Evolutionary conservation across 2,797 vertebrate species (phyloP), one percentile per base, ranked within the genome.

Genomic region (Xiphorhynchus erythropygius): DNA sequence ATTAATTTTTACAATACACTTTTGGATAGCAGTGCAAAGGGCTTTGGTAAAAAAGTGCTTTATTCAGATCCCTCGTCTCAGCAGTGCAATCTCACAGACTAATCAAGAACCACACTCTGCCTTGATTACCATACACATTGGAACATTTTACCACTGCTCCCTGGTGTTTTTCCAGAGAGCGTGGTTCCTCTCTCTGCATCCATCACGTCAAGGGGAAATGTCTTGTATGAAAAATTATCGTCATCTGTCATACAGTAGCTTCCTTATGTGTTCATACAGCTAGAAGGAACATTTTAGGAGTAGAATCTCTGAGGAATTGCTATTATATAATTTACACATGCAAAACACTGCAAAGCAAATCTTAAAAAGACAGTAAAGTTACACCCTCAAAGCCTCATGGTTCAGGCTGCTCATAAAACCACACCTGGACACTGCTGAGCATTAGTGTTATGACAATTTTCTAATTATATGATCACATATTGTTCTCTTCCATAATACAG

Each of bases 1-100:
- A 97, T 95, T 96, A 93, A 96, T 96, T 97, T 97, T 97, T 93
- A 95, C 95, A 96, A 97, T 91, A 89, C 75, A 85, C 93, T 84
- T 90, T 60, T 92, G 93, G 84, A 87, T 89, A 83, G 83, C 44
- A 42, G 93, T 80, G 93, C 96, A 96, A 96, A 97, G 94, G 91
- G 93, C 85, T 94, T 90, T 86, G 63, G 91, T 97, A 93, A 95
- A 95, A 90, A 91, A 91, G 53, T 42, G 64, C 57, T 83, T 88
- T 81, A 84, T 81, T 89, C 77, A 74, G 73, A 96, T 83, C 69
- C 53, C 75, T 77, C 2, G 18, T 78, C 78, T 84, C 90, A 84
- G 87, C 93, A 94, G 93, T 62, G 75, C 88, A 94, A 90, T 89
- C 96, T 88, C 86, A 83, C 11, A 73, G 57, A 76, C 94, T 96